These are phyloP conservation scores for Onychomys leucogaster DNA, from an alignment of 2,797 vertebrate genomes.

Conservation along the genomic window DNA sequence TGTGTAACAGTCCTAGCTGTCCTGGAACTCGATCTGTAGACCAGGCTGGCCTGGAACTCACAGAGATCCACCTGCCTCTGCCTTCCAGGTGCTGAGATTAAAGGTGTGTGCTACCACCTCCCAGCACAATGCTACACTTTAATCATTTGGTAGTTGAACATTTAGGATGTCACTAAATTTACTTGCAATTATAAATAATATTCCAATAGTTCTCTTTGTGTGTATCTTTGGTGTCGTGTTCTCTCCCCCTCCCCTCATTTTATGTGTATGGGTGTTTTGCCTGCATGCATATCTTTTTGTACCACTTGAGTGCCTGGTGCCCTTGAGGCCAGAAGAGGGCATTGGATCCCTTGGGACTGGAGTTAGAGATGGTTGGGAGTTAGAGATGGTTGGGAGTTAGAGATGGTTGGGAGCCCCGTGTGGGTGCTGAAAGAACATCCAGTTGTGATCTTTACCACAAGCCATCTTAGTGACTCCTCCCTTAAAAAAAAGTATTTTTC, in stretches of 20 bases:
- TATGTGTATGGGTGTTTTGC: background rate
- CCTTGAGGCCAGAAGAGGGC: background rate
- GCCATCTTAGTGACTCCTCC: background rate
- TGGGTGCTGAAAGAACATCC: background rate
- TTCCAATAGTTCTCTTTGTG: background rate
- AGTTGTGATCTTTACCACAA: background rate
- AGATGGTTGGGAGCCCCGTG: background rate
- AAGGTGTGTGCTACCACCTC: no score
- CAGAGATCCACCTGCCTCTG: no score
- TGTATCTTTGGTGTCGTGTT: background rate
- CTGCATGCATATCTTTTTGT: background rate
- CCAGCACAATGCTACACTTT: background rate
- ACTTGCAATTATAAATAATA: conserved; percentile 19
- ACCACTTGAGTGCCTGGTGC: background rate
- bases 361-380: background rate
- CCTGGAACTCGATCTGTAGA: no score
- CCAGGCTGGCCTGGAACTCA: no score
- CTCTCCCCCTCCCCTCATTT: background rate
- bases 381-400: no score
- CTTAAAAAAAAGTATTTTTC: background rate
- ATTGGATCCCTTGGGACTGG: background rate
- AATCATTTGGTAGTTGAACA: conserved; percentile 4
- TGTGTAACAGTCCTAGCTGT: no score
- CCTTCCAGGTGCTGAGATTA: no score
- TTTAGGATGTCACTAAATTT: conserved; percentile 17